Evolutionary conservation across 2,113 vertebrate species (phyloP).

Genomic region (Elgaria multicarinata): DNA sequence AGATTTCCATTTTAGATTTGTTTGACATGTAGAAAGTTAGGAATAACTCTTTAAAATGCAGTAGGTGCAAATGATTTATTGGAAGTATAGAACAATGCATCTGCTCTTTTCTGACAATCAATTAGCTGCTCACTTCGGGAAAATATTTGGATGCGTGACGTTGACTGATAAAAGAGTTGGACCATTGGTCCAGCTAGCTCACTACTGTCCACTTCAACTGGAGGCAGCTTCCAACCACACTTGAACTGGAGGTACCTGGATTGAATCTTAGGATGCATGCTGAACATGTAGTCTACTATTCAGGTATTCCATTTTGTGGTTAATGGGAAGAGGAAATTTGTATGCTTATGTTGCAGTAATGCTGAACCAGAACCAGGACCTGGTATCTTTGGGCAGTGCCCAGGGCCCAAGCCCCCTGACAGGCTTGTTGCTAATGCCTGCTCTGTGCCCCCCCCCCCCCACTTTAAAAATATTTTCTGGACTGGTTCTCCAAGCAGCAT

Average conservation of each 20-base stretch:
- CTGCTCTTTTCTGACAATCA: neutral
- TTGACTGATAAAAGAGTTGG: neutral
- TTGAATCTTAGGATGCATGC: neutral
- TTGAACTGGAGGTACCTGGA: neutral
- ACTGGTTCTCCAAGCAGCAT: neutral
- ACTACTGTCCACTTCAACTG: neutral
- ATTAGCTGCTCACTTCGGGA: neutral
- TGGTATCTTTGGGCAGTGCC: neutral
- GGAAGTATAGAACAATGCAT: conserved; percentile 20
- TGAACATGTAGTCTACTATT: too few relatives aligned
- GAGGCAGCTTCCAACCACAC: neutral
- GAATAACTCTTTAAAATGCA: conserved; percentile 49
- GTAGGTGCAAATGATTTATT: conserved; percentile 56
- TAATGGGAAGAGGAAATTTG: neutral
- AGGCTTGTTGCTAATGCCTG: too few relatives aligned
- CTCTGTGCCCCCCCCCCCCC: too few relatives aligned
- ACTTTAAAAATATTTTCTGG: neutral
- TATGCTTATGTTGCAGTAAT: neutral
- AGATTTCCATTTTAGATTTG: conserved; percentile 51
- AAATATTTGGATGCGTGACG: neutral
- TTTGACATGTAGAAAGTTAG: conserved; percentile 51
- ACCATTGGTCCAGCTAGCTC: neutral
- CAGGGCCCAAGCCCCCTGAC: too few relatives aligned
- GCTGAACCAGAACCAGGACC: too few relatives aligned
- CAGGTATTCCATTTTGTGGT: neutral